Percentiles rank a stretch among this genome's conserved stretches.
Conservation (phyloP, 2,113 vertebrate genomes). For the Seriola dumerili region DNA sequence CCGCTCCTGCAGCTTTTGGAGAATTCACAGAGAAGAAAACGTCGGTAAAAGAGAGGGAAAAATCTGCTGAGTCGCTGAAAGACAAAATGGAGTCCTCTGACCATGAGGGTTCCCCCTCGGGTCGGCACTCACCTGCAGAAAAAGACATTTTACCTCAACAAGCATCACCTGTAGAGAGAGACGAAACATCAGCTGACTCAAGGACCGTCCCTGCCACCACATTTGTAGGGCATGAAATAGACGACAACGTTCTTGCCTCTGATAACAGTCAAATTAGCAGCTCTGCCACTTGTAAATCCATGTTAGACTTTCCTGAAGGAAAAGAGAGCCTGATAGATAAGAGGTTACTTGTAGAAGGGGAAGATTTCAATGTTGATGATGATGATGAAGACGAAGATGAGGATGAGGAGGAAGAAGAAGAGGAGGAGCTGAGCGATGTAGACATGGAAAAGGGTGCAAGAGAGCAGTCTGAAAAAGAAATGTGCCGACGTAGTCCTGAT, state of each 20-base stretch:
- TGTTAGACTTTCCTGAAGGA: slow-evolving; percentile 74
- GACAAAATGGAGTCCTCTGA: slow-evolving; percentile 64
- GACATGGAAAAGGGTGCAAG: slow-evolving; percentile 95
- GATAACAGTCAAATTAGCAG: slow-evolving; percentile 74
- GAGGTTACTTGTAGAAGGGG: slow-evolving; percentile 80
- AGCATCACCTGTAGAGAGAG: slow-evolving; percentile 15
- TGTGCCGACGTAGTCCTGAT: slow-evolving; percentile 66
- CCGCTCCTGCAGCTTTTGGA: slow-evolving; percentile 39
- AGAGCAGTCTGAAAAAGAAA: slow-evolving; percentile 94
- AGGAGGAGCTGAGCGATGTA: slow-evolving; percentile 88
- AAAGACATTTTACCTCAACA: slow-evolving; percentile 70
- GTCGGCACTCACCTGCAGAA: slow-evolving; percentile 67
- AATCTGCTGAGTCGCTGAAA: slow-evolving; percentile 57
- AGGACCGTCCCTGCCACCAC: slow-evolving; percentile 39
- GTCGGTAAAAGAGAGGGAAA: slow-evolving; percentile 68
- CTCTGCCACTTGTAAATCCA: slow-evolving; percentile 60
- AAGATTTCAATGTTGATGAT: slow-evolving; percentile 79
- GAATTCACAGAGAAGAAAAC: slow-evolving; percentile 63
- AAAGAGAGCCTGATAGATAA: slow-evolving; percentile 78
- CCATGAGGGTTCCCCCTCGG: slow-evolving; percentile 64
- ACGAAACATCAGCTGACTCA: slow-evolving; percentile 52
- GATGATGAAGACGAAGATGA: slow-evolving; percentile 79
- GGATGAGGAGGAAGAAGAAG: slow-evolving; percentile 79
- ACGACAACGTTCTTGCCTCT: slow-evolving; percentile 83
- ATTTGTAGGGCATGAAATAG: slow-evolving; percentile 61